Evolutionary conservation across 2,888 invertebrate species (phyloP), one percentile per base, ranked within the genome.

Genomic region (Tachystola acroxantha): DNA sequence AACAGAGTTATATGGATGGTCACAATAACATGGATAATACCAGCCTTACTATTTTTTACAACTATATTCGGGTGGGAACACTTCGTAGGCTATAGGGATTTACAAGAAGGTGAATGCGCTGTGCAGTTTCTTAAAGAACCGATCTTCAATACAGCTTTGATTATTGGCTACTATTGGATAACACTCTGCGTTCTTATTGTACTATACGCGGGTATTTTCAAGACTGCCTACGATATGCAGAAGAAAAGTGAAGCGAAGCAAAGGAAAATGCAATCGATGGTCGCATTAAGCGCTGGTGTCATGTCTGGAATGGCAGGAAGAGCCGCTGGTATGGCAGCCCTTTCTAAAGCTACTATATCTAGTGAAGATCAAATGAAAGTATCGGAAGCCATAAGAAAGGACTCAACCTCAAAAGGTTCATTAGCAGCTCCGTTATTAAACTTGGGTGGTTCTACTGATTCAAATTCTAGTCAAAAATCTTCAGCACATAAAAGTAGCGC

Each of bases 61-160:
- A 97, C 97, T 45, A 99, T 99, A 52, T 98, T 99, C 66, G 99
- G 99, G 28, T 99, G 99, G 98, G 98, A 98, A 68, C 97, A 97
- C 73, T 99, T 99, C 65, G 94, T 97, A 30, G 98, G 98, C 11
- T 94, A 93, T 64, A 89, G 98, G 42, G 96, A 97, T 56, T 88
- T 98, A 35, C 85, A 91, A 53, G 94, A 95, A 9, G 95, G 95
- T 1, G 93, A 96, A 76, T 99, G 98, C 69, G 94, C 96, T 38
- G 98, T 99, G 10, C 98, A 99, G 79, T 99, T 99, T 80, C 90
- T 99, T 43, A 97, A 97, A 74, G 97, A 99, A 75, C 97, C 98
- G 0, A 92, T 98, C 36, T 98, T 99, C 75, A 99, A 99, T 73
- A 98, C 98, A 50, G 95, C 98, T 34, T 90, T 99, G 40, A 98